phyloP scores from a whole-genome alignment of 2,113 vertebrate species.

The Podiceps cristatus region DNA sequence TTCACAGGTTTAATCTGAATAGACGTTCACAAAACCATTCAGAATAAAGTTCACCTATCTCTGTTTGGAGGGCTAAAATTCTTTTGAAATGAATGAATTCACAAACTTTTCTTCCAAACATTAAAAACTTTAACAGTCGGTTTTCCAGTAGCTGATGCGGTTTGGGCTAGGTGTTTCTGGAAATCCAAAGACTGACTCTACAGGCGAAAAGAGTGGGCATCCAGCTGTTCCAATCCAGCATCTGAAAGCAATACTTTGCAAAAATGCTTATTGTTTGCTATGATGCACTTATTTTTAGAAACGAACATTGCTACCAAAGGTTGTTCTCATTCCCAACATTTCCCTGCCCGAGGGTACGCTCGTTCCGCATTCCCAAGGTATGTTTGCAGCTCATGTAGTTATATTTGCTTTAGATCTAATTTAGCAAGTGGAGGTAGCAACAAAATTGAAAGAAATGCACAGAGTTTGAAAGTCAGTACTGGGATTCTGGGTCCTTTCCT shows the following conservation, averaged over 20 bases:
- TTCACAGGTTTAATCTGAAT: not conserved
- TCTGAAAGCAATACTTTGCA: not conserved
- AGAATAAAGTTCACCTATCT: not conserved
- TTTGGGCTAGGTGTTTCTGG: not conserved
- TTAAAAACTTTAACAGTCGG: not conserved
- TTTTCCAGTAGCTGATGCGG: not conserved
- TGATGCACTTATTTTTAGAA: conserved; percentile 46
- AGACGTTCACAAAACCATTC: not conserved
- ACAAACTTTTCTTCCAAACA: not conserved
- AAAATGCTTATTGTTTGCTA: conserved; percentile 50
- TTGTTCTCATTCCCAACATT: conserved; percentile 39
- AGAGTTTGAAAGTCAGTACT: not conserved
- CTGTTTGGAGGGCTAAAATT: not conserved
- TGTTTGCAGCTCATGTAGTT: conserved; percentile 1
- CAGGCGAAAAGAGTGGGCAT: not conserved
- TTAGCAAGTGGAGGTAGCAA: conserved; percentile 20
- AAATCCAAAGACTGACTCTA: not conserved
- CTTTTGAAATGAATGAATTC: not conserved
- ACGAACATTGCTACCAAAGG: not conserved
- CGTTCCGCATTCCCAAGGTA: conserved; percentile 31
- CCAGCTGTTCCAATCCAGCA: conserved; percentile 43
- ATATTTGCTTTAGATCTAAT: conserved; percentile 43
- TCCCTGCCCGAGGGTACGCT: conserved; percentile 19
- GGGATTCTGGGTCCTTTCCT: not conserved
- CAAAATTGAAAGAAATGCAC: not conserved